A percentile compares a stretch with the other conserved stretches of the same genome.
Conservation (phyloP, 2,797 vertebrate species). For the Miichthys miiuy region DNA sequence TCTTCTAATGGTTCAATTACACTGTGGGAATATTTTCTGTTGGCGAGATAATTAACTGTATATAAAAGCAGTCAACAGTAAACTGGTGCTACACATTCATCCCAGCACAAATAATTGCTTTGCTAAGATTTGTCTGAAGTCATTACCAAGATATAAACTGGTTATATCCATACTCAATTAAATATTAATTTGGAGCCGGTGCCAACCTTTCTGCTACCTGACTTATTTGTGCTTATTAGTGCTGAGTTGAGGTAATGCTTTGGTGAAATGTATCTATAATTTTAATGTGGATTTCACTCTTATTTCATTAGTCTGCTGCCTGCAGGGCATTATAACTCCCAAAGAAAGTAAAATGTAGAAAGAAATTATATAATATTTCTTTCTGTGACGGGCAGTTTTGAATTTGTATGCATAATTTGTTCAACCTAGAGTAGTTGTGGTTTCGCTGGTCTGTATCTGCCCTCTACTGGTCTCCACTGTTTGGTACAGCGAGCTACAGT, state of each 20-base stretch:
- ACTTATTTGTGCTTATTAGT: background rate
- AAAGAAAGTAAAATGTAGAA: background rate
- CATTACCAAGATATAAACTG: slow-evolving; percentile 19
- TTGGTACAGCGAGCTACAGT: slow-evolving; percentile 37
- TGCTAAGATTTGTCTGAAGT: slow-evolving; percentile 15
- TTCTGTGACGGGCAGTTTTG: background rate
- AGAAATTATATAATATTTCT: background rate
- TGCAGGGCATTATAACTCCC: background rate
- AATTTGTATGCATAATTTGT: background rate
- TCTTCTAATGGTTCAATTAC: slow-evolving; percentile 23
- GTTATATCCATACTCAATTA: slow-evolving; percentile 4
- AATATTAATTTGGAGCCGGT: slow-evolving; percentile 20
- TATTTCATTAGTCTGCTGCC: background rate
- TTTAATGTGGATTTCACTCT: background rate
- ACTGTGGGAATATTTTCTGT: slow-evolving; percentile 25
- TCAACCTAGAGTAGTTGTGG: background rate
- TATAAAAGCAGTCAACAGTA: slow-evolving; percentile 25
- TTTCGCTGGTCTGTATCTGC: slow-evolving; percentile 61
- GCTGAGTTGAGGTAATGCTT: slow-evolving; percentile 2
- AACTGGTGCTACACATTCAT: slow-evolving; percentile 12
- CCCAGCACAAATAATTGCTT: slow-evolving; percentile 29
- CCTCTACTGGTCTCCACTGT: slow-evolving; percentile 65
- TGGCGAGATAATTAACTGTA: slow-evolving; percentile 24
- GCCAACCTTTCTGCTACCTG: background rate
- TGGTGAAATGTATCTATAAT: background rate